Base-by-base conservation (phyloP, 2,113 vertebrate genomes). In the Casuarius casuarius region DNA sequence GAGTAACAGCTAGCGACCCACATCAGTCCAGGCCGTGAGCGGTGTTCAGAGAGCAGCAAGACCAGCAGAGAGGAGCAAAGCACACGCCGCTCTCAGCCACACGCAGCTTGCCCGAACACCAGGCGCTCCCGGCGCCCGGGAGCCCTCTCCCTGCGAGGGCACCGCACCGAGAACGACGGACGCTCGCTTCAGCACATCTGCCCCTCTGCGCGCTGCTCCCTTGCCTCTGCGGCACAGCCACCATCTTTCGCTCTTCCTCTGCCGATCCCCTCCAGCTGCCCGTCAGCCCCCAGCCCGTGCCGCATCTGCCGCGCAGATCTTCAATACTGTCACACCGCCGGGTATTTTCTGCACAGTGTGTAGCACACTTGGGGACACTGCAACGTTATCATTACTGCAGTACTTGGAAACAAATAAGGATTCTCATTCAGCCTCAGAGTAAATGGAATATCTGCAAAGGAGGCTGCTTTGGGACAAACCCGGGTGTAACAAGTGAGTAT, bases 111-210 rank as follows among this genome's bases (percentile, higher is more conserved):
- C 22, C 35, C 70, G 21, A 86, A 28, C 1, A 5, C 15, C 22
- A 42, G 8, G 25, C 16, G 49, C 56, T 51, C 21, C 6, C 18
- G 42, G 8, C 25, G 23, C 0, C 0, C 2, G 16, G 42, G 9
- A 88, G 8, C 4, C 35, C 33, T 67, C 20, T 77, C 5, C 29
- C 5, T 79, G 44, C 7, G 44, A 14, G 71, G 38, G 12, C 6
- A 38, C 14, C 2, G 0, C 49, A 29, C 4, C 29, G 58, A 61
- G 38, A 73, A 38, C 0, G 1, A 33, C 11, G 5, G 21, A 74
- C 71, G 68, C 8, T 28, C 38, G 70, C 13, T 16, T 44, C n/a
- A 70, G 8, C 28, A 72, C 71, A 78, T 5, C 22, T 44, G 23
- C 7, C 4, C 4, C 5, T 17, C 33, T 51, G 16, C 18, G 74